phyloP scores from a whole-genome alignment of 2,888 invertebrate genomes.

The Periphyllus acericola region DNA sequence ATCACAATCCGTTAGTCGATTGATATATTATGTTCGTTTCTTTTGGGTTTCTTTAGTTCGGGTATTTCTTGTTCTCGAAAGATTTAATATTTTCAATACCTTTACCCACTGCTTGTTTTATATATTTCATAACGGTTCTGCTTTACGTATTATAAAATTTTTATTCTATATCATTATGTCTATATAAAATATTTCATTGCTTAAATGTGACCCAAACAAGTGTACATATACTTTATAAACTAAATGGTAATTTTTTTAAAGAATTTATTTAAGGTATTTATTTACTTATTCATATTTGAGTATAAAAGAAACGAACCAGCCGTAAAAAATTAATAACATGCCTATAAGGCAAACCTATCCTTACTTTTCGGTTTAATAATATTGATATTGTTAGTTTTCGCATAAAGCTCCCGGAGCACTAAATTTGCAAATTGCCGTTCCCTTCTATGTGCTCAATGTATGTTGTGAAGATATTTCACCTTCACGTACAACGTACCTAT shows the following conservation, averaged over 20 bases:
- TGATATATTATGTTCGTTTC: too few species aligned
- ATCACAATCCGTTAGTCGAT: too few species aligned
- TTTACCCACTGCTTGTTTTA: too few species aligned
- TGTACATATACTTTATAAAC: not conserved
- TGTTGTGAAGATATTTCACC: not conserved
- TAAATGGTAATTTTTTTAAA: not conserved
- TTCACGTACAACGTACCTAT: not conserved
- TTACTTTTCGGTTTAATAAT: not conserved
- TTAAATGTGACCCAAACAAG: not conserved
- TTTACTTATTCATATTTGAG: not conserved
- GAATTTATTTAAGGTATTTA: not conserved
- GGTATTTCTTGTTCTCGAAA: too few species aligned
- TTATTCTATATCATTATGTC: not conserved
- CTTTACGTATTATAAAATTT: not conserved
- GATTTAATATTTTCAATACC: too few species aligned
- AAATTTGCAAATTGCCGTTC: not conserved
- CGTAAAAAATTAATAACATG: not conserved
- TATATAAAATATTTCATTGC: not conserved
- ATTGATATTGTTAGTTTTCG: not conserved
- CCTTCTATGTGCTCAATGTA: not conserved
- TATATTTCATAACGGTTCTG: too few species aligned
- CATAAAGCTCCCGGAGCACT: not conserved
- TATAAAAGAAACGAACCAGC: not conserved
- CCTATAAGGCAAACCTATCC: not conserved
- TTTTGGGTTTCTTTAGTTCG: too few species aligned